Conservation (phyloP, 2,888 invertebrate species). For the Cryptus armator region DNA sequence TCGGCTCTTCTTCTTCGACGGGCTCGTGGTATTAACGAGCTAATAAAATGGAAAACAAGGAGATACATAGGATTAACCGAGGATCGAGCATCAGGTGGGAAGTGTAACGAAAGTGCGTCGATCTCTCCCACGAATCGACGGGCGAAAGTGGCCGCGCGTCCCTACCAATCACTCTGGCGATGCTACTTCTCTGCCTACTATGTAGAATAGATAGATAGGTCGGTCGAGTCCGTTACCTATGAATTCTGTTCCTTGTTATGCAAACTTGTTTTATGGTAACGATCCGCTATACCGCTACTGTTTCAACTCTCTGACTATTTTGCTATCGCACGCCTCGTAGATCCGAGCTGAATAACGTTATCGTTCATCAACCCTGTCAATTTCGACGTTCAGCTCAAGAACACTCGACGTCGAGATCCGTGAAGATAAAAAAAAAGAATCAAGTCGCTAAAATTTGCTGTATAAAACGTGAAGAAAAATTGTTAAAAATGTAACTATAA, state of each 20-base stretch:
- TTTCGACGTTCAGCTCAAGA: neutral
- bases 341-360: conserved; percentile 28
- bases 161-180: conserved; percentile 36
- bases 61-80: conserved; percentile 22
- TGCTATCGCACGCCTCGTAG: conserved; percentile 26
- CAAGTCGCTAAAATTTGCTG: too few relatives aligned
- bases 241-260: conserved; percentile 46
- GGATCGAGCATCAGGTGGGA: conserved; percentile 52
- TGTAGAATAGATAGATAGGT: conserved; percentile 10
- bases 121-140: conserved; percentile 55
- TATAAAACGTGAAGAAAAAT: neutral
- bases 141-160: conserved; percentile 54
- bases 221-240: neutral
- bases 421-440: neutral
- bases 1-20: neutral
- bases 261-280: conserved; percentile 52
- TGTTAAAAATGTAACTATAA: too few relatives aligned
- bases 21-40: conserved; percentile 26
- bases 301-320: neutral
- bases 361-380: conserved; percentile 17
- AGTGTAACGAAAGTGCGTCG: conserved; percentile 61
- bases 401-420: neutral
- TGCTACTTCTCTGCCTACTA: conserved; percentile 6
- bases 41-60: conserved; percentile 32
- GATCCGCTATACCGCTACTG: conserved; percentile 28